phyloP scores from a whole-genome alignment of 2,797 vertebrate species.

The Caiman crocodilus region DNA sequence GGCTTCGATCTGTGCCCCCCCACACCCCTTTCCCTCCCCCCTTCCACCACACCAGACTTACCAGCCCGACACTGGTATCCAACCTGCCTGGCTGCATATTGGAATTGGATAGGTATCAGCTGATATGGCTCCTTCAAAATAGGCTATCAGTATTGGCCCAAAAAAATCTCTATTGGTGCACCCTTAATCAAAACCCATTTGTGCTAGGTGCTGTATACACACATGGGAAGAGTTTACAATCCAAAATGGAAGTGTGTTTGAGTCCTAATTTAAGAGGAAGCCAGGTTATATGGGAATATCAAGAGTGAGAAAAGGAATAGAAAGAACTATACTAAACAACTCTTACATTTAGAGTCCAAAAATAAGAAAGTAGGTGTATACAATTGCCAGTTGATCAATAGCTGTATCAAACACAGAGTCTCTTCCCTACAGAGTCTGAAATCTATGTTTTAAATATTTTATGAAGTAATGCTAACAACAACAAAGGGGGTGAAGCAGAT shows the following conservation, averaged over 20 bases:
- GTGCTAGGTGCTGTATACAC: neutral
- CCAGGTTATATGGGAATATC: neutral
- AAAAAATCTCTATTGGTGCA: too few species aligned
- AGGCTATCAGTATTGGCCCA: too few species aligned
- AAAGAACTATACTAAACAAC: neutral
- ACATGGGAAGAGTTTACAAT: neutral
- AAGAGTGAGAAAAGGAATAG: neutral
- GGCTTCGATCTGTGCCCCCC: too few species aligned
- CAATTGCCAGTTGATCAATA: neutral
- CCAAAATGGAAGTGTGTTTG: neutral
- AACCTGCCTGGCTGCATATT: too few species aligned
- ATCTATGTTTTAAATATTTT: neutral
- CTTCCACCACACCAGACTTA: too few species aligned
- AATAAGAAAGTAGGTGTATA: neutral
- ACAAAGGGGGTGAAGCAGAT: neutral
- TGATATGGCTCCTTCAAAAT: too few species aligned
- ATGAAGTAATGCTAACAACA: neutral
- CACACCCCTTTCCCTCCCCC: too few species aligned
- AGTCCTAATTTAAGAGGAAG: neutral
- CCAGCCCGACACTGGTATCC: too few species aligned
- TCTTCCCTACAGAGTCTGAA: neutral
- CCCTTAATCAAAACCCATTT: neutral
- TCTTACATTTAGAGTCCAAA: neutral
- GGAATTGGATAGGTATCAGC: too few species aligned
- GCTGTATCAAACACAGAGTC: neutral